Evolutionary conservation across 2,888 invertebrate genomes (phyloP).

Genomic region (Tromatobia lineatoria): DNA sequence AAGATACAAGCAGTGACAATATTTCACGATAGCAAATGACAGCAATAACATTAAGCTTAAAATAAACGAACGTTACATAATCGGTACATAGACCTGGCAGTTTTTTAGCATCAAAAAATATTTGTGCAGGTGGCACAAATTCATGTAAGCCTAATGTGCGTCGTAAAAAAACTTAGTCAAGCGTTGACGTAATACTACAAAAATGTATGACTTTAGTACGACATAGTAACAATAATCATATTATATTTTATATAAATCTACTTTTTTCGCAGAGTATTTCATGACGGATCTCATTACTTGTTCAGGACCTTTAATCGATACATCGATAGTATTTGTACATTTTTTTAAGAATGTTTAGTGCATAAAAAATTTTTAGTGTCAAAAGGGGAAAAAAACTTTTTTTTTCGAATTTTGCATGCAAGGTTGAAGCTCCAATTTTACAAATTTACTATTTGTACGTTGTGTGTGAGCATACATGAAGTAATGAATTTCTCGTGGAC

Average conservation of each 20-base stretch:
- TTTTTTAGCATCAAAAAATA: conserved; percentile 5
- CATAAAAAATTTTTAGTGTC: too few relatives aligned
- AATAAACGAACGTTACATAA: conserved; percentile 6
- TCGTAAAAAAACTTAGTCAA: neutral
- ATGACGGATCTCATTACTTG: neutral
- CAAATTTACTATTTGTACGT: neutral
- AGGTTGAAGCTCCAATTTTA: neutral
- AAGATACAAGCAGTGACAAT: neutral
- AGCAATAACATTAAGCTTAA: neutral
- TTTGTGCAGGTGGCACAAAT: conserved; percentile 39
- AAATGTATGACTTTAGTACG: neutral
- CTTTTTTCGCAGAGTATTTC: neutral
- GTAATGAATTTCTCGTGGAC: neutral
- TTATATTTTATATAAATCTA: neutral
- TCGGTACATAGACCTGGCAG: neutral
- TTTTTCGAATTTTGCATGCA: neutral
- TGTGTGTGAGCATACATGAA: neutral
- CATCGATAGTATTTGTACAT: too few relatives aligned
- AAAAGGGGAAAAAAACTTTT: neutral
- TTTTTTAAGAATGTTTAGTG: too few relatives aligned
- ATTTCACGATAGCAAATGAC: neutral
- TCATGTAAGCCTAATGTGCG: neutral
- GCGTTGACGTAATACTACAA: neutral
- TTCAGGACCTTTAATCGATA: too few relatives aligned
- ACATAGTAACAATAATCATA: neutral